Conservation (phyloP, 2,888 invertebrate species). For the Globia sparganii region DNA sequence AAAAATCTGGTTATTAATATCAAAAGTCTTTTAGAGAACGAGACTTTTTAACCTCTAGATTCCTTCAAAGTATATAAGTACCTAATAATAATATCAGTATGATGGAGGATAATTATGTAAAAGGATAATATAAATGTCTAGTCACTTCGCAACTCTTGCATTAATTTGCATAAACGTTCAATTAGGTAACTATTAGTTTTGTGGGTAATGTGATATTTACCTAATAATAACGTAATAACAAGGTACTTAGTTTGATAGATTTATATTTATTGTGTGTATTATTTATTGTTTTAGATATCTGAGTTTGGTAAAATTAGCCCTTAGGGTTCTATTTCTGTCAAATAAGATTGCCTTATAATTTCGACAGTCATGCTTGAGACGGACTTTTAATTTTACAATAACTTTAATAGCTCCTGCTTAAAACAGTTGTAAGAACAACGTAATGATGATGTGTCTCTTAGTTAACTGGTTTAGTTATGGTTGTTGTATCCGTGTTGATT, state of each 20-base stretch:
- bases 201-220: not conserved
- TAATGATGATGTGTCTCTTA: not conserved
- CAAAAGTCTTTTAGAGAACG: too few relatives aligned
- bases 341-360: not conserved
- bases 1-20: not conserved
- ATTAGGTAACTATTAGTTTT: not conserved
- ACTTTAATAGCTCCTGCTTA: not conserved
- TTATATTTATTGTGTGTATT: too few relatives aligned
- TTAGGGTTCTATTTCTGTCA: not conserved
- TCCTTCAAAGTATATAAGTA: not conserved
- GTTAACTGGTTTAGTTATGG: not conserved
- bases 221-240: not conserved
- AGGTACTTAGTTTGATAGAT: slow-evolving; percentile 1
- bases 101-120: slow-evolving; percentile 8
- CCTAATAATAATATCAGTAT: slow-evolving; percentile 1
- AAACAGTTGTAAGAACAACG: not conserved
- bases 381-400: not conserved
- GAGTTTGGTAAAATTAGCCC: too few relatives aligned
- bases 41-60: not conserved
- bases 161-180: slow-evolving; percentile 13
- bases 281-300: too few relatives aligned
- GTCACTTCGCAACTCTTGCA: slow-evolving; percentile 24
- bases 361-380: not conserved
- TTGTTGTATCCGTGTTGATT: not conserved
- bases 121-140: slow-evolving; percentile 10